Evolutionary conservation across 2,888 invertebrate genomes (phyloP).

Genomic region (Herminia tarsipennalis): DNA sequence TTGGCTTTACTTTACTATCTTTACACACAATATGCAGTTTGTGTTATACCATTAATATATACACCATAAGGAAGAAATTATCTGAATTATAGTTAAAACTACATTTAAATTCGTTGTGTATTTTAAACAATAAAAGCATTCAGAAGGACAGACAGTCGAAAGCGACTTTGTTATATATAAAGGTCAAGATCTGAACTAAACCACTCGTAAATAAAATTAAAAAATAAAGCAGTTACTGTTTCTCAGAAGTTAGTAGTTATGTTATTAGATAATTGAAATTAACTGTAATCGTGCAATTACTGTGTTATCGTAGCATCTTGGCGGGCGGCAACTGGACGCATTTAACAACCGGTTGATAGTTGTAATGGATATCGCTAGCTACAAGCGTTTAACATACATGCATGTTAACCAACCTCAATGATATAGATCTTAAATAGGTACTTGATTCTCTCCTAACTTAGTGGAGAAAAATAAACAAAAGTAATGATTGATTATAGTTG

Average conservation of each 20-base stretch:
- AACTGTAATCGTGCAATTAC: constrained; percentile 38
- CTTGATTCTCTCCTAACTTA: constrained; percentile 3
- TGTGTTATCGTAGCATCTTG: constrained; percentile 17
- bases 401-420: constrained; percentile 17
- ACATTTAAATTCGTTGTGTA: no score
- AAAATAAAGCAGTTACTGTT: neutral
- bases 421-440: constrained; percentile 20
- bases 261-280: constrained; percentile 44
- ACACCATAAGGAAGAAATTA: no score
- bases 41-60: no score
- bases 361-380: constrained; percentile 4
- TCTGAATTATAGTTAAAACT: no score
- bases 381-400: constrained; percentile 21
- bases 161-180: no score
- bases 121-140: no score
- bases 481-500: constrained; percentile 11
- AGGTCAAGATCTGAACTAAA: no score
- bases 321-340: neutral
- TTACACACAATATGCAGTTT: no score
- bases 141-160: no score
- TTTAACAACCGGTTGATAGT: constrained; percentile 27
- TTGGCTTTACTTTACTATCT: no score
- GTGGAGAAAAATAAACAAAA: constrained; percentile 10
- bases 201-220: no score
- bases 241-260: constrained; percentile 26